phyloP scores from a whole-genome alignment of 2,888 invertebrate species.

The Conchocele bisecta region DNA sequence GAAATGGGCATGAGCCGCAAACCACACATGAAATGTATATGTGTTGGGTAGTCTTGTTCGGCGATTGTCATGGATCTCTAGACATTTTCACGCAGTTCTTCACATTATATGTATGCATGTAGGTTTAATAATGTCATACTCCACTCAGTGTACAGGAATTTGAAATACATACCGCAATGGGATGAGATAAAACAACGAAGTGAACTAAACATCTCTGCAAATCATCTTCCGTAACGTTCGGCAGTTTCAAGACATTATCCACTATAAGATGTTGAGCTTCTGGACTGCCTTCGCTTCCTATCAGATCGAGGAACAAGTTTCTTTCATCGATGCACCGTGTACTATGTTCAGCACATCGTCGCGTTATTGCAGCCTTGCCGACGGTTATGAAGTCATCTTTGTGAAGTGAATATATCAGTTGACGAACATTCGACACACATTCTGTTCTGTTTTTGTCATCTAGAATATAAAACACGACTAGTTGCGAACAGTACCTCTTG shows the following conservation, averaged over 20 bases:
- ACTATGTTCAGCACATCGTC: constrained; percentile 44
- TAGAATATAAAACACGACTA: constrained; percentile 4
- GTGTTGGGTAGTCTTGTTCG: too few relatives aligned
- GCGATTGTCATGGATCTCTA: too few relatives aligned
- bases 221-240: constrained; percentile 47
- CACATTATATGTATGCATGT: too few relatives aligned
- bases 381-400: constrained; percentile 48
- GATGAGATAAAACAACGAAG: constrained; percentile 33
- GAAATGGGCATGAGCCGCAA: too few relatives aligned
- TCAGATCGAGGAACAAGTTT: constrained; percentile 62
- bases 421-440: constrained; percentile 58
- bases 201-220: constrained; percentile 47
- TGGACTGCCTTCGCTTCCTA: constrained; percentile 55
- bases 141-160: background rate
- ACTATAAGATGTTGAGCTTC: constrained; percentile 58
- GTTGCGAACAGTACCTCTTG: too few relatives aligned
- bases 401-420: constrained; percentile 40
- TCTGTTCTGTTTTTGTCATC: constrained; percentile 61
- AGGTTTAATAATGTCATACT: too few relatives aligned
- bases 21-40: too few relatives aligned
- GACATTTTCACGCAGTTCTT: too few relatives aligned
- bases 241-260: constrained; percentile 40
- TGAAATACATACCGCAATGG: constrained; percentile 28
- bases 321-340: constrained; percentile 55
- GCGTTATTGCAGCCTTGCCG: constrained; percentile 39